Conservation (phyloP, 2,113 vertebrate species). For the Lamprologus sp. region DNA sequence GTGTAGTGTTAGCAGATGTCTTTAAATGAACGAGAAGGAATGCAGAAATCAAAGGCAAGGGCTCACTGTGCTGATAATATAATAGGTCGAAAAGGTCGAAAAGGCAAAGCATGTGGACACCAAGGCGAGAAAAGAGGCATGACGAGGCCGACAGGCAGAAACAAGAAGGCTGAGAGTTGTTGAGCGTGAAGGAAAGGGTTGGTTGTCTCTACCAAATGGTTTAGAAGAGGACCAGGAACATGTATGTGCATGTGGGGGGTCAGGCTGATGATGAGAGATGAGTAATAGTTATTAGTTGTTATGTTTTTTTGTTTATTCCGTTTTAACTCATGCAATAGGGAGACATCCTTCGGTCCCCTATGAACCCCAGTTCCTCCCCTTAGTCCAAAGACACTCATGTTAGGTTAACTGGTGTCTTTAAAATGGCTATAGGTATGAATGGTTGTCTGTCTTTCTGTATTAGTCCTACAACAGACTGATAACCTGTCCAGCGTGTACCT, state of each 20-base stretch:
- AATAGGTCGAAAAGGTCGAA: not conserved
- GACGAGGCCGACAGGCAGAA: not conserved
- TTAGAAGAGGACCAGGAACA: not conserved
- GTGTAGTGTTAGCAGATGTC: not conserved
- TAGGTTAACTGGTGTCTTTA: not conserved
- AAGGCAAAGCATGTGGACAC: not conserved
- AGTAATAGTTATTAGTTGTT: not conserved
- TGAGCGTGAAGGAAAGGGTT: not conserved
- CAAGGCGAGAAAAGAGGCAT: not conserved
- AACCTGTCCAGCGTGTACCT: not conserved
- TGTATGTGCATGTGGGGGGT: not conserved
- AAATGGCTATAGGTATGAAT: not conserved
- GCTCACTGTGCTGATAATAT: not conserved
- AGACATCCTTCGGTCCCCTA: not conserved
- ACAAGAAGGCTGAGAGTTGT: not conserved
- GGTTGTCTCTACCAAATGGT: not conserved
- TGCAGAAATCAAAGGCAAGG: not conserved
- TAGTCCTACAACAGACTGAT: not conserved
- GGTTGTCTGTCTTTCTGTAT: not conserved
- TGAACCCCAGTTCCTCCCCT: not conserved
- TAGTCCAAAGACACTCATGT: not conserved
- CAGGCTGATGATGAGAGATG: not conserved
- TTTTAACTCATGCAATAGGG: not conserved
- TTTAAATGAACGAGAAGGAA: not conserved
- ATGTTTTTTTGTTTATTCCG: not conserved